Conservation (phyloP, 2,113 vertebrate genomes). For the Cardinalis cardinalis region DNA sequence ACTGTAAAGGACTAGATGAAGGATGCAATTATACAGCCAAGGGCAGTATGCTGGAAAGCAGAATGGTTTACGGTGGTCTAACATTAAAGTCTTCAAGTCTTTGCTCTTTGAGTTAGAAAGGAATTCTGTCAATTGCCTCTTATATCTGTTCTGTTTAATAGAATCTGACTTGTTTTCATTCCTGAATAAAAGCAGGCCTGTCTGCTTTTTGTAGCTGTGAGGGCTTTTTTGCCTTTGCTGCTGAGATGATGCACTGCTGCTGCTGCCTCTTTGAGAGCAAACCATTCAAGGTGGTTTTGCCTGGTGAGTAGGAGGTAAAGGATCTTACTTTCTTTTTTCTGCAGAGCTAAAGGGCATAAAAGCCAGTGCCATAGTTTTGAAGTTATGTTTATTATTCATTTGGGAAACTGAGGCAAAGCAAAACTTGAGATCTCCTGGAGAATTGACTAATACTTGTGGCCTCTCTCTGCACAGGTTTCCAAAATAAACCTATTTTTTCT, state of each 20-base stretch:
- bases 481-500: background rate
- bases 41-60: background rate
- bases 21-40: fast-evolving
- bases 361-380: too few relatives aligned
- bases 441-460: background rate
- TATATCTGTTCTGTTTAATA: background rate
- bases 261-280: background rate
- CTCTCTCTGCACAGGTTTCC: background rate
- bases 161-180: background rate
- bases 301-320: background rate
- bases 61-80: background rate
- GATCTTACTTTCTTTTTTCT: background rate
- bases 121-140: background rate
- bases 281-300: background rate
- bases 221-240: background rate
- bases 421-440: background rate
- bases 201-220: background rate
- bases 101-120: background rate
- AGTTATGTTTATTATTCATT: background rate
- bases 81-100: background rate
- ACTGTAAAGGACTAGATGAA: background rate
- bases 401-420: background rate
- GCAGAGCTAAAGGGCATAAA: background rate
- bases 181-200: background rate
- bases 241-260: background rate